phyloP scores from a whole-genome alignment of 2,888 invertebrate genomes.

The Troides aeacus region DNA sequence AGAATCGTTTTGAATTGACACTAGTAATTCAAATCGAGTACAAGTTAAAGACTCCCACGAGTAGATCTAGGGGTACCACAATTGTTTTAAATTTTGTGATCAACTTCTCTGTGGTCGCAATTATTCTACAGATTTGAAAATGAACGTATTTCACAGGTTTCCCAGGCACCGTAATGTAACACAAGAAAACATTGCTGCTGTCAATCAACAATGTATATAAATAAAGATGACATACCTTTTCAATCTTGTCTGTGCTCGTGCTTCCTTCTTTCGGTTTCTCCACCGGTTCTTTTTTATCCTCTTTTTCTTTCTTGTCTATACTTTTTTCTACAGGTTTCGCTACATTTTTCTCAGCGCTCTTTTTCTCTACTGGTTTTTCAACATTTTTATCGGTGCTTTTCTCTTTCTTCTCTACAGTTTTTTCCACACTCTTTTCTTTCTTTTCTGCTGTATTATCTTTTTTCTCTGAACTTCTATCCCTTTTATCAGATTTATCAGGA shows the following conservation, averaged over 20 bases:
- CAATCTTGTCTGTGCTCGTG: slow-evolving; percentile 34
- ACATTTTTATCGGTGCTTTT: slow-evolving; percentile 36
- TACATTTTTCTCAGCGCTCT: slow-evolving; percentile 38
- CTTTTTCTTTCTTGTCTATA: slow-evolving; percentile 14
- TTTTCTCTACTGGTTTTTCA: slow-evolving; percentile 30
- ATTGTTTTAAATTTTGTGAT: too few relatives aligned
- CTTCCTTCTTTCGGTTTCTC: slow-evolving; percentile 32
- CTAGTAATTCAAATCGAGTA: too few relatives aligned
- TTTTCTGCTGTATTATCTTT: slow-evolving; percentile 40
- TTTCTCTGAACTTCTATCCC: slow-evolving; percentile 34
- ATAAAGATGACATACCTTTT: slow-evolving; percentile 46
- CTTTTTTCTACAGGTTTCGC: slow-evolving; percentile 38
- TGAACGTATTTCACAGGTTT: too few relatives aligned
- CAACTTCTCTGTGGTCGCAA: too few relatives aligned
- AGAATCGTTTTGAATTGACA: too few relatives aligned
- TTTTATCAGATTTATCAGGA: slow-evolving; percentile 43
- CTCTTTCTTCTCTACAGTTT: slow-evolving; percentile 37
- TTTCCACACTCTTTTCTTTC: slow-evolving; percentile 36
- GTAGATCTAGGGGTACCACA: too few relatives aligned
- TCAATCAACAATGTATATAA: too few relatives aligned
- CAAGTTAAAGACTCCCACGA: too few relatives aligned
- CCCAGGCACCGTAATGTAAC: too few relatives aligned
- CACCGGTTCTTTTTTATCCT: slow-evolving; percentile 33
- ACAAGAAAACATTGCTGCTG: too few relatives aligned
- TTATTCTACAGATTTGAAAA: too few relatives aligned